Evolutionary conservation across 2,888 invertebrate species (phyloP).

Genomic region (Melieria crassipennis): DNA sequence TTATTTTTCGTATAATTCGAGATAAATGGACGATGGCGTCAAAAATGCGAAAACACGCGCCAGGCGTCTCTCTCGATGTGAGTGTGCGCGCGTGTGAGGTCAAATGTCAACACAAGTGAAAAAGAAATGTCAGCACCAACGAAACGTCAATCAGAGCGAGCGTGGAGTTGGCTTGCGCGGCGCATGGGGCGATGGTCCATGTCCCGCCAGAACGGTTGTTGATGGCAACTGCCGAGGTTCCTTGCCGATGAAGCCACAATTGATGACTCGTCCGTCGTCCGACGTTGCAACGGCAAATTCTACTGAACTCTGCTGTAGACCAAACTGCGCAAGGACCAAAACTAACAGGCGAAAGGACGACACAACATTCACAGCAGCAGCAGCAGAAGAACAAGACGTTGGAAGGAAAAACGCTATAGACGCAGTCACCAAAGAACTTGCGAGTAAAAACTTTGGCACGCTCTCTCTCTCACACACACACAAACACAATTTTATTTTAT

Average conservation of each 20-base stretch:
- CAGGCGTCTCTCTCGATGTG: slow-evolving; percentile 15
- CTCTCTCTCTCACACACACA: background rate
- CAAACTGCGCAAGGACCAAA: slow-evolving; percentile 12
- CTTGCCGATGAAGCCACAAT: slow-evolving; percentile 1
- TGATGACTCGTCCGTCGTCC: slow-evolving; percentile 33
- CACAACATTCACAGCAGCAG: background rate
- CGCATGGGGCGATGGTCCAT: no score
- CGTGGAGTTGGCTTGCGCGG: no score
- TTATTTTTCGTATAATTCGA: slow-evolving; percentile 36
- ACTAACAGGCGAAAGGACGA: background rate
- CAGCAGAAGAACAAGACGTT: slow-evolving; percentile 31
- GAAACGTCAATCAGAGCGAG: no score
- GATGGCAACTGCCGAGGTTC: background rate
- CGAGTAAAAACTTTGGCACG: slow-evolving; percentile 46
- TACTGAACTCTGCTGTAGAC: slow-evolving; percentile 13
- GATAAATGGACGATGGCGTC: slow-evolving; percentile 40
- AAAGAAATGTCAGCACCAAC: no score
- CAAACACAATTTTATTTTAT: slow-evolving; percentile 50
- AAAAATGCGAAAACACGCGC: slow-evolving; percentile 24
- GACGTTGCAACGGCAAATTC: slow-evolving; percentile 15
- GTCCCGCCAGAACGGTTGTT: no score
- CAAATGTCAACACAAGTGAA: background rate
- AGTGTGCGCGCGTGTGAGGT: background rate
- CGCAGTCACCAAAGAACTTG: slow-evolving; percentile 20
- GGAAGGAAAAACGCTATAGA: slow-evolving; percentile 1